Conservation (phyloP, 1,140 invertebrate species). For the Saccostrea echinata region DNA sequence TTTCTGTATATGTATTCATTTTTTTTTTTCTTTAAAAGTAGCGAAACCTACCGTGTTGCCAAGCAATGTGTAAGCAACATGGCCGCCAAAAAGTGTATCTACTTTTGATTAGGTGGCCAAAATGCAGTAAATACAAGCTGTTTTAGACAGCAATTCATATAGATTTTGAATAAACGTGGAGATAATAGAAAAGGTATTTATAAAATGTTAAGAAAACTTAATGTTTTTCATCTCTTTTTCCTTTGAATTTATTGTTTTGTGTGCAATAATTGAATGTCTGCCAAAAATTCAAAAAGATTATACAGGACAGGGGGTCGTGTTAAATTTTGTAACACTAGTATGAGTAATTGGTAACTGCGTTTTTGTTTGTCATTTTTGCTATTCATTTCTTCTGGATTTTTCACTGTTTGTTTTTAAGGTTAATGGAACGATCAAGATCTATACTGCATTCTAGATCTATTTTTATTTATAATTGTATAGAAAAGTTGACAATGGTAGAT, state of each 20-base stretch:
- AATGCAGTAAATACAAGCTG: conserved; percentile 14
- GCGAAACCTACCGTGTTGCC: conserved; percentile 18
- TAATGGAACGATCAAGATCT: too few species aligned
- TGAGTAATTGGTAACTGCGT: conserved; percentile 31
- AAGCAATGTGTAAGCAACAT: conserved; percentile 56
- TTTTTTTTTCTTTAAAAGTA: not conserved
- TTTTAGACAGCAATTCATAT: not conserved
- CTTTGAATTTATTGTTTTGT: not conserved
- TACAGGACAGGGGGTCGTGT: not conserved
- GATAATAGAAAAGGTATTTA: conserved; percentile 14
- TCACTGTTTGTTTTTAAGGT: too few species aligned
- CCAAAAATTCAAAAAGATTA: conserved; percentile 3
- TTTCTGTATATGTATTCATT: not conserved
- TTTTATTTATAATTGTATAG: too few species aligned
- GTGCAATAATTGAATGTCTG: conserved; percentile 16
- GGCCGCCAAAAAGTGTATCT: conserved; percentile 46
- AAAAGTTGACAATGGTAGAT: too few species aligned
- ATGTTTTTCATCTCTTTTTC: too few species aligned
- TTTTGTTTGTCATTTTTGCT: not conserved
- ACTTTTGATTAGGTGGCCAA: conserved; percentile 25
- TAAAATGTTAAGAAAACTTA: not conserved
- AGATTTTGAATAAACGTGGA: not conserved
- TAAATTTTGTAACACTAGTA: conserved; percentile 3
- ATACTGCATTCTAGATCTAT: too few species aligned
- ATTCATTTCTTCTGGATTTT: not conserved